Evolutionary conservation across 2,113 vertebrate species (phyloP), one percentile per base, ranked within the genome.

Genomic region (Eulemur macaco): DNA sequence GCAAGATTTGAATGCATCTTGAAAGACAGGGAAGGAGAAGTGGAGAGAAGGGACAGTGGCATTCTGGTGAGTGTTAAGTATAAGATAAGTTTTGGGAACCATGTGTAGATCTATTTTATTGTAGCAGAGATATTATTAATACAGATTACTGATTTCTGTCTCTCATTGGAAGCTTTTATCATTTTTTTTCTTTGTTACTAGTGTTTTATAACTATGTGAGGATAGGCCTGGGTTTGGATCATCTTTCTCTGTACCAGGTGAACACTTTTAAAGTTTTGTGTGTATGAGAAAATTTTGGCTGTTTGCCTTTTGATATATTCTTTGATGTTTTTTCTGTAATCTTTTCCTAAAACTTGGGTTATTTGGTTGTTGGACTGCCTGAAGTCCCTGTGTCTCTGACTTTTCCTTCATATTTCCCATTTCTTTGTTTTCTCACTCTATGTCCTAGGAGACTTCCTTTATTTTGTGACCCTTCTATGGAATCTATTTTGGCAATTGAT

Each of bases 261-360:
- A 82, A 39, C 45, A 29, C 34, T 66, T 92, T 93, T 87, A 42
- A 85, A 89, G 73, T 74, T 37, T 89, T 8, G 4, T 56, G 8
- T 66, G 42, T 58, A 66, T 74, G n/a, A 89, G 78, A 68, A 66
- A 92, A 71, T 86, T 92, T 47, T 47, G 94, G 27, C 27, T 88
- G 52, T 20, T 87, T 31, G 76, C 37, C 12, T 94, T 88, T 84
- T 47, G 54, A 47, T 80, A 3, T 42, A 64, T 50, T 85, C 6
- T 34, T 87, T 91, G 34, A 42, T 78, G 42, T 64, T 52, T 95
- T 95, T 91, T 42, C 34, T 78, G 27, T 66, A 31, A 13, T 60
- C 18, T 77, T 13, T 86, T 88, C 34, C 39, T 84, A 74, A 89
- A 89, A 64, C 56, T 56, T 96, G 17, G 82, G n/a, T 88, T 87